Evolutionary conservation across 2,113 vertebrate genomes (phyloP), one percentile per base, ranked within the genome.

Genomic region (Diphyllodes magnificus): DNA sequence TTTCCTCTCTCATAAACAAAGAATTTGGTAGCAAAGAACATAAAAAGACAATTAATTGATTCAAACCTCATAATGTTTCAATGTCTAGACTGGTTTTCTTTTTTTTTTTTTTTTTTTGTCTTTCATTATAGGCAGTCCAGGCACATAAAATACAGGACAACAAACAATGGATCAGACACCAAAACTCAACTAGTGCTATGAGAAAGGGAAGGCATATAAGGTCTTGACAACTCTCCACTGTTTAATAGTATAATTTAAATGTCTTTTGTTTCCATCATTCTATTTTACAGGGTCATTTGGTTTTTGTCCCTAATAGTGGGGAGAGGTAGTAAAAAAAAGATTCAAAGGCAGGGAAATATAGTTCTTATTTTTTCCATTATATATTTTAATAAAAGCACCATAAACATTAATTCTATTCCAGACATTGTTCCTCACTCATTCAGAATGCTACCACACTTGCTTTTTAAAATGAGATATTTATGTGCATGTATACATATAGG

Each of bases 281-380:
- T 39, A 10, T 86, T 88, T 92, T 71, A 87, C 37, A 57, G 19
- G 8, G 35, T 47, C 19, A 39, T 82, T 90, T 63, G 1, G 1
- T 1, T 77, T 91, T 40, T 63, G 10, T 28, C 10, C 27, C 30
- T n/a, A 75, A 20, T 2, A 40, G 24, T 3, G 7, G 3, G 2
- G 5, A 22, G 1, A 24, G 1, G 6, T 2, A 18, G 3, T 65
- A 35, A 45, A 12, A 33, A 45, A 40, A 45, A n/a, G 1, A 37
- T 16, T 75, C 7, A 54, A 71, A 80, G 11, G 2, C 35, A 63
- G 15, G 9, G 4, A 82, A 93, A 71, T 20, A 20, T 0, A 31
- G 63, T 78, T 40, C 4, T 63, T 30, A 9, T 59, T 60, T 75
- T 60, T 82, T 15, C 6, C 3, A 25, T 30, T 42, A 28, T 49